Conservation (phyloP, 2,113 vertebrate species). For the Ginglymostoma cirratum region DNA sequence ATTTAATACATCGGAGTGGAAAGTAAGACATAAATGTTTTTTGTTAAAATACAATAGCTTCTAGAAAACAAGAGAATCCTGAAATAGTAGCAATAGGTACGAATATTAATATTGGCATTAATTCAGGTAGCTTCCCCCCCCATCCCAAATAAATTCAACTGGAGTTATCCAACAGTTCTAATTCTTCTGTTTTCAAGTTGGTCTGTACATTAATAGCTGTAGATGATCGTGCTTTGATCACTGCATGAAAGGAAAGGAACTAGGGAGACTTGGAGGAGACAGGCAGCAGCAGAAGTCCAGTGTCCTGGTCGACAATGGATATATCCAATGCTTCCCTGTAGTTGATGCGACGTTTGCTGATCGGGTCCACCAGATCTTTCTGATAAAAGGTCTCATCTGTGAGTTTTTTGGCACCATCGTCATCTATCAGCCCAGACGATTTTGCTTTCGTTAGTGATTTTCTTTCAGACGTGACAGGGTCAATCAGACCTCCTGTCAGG, state of each 20-base stretch:
- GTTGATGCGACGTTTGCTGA: constrained; percentile 2
- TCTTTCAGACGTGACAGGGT: neutral
- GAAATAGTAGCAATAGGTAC: neutral
- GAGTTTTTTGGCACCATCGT: neutral
- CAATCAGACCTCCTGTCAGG: constrained; percentile 33
- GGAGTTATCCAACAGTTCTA: neutral
- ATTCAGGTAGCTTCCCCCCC: constrained; percentile 4
- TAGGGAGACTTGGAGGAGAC: neutral
- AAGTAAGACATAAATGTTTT: neutral
- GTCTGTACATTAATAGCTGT: neutral
- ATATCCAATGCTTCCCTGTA: constrained; percentile 39
- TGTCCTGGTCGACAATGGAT: neutral
- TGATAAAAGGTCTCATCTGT: constrained; percentile 8
- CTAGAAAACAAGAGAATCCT: neutral
- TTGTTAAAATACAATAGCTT: neutral
- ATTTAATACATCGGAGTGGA: neutral
- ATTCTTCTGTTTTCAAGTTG: neutral
- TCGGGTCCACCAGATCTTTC: constrained; percentile 36
- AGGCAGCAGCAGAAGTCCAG: constrained; percentile 20
- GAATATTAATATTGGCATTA: neutral
- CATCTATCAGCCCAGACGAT: constrained; percentile 22
- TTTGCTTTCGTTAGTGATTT: neutral
- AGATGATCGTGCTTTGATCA: neutral
- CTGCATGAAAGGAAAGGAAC: neutral
- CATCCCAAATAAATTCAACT: neutral